Evolutionary conservation across 2,797 vertebrate genomes (phyloP), one percentile per base, ranked within the genome.

Genomic region (Chaetodon trifasciatus): DNA sequence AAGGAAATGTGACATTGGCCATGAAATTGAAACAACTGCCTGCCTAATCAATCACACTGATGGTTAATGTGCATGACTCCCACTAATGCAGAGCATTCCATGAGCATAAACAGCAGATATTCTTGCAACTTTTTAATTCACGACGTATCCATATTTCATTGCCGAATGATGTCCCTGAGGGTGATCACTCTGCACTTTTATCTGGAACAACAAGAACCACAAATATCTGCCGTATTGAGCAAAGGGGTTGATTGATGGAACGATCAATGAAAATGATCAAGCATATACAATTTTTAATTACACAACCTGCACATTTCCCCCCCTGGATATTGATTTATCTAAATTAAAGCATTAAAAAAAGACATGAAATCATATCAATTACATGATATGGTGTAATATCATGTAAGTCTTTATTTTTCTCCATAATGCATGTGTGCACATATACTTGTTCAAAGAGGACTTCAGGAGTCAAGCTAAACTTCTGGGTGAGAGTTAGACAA

Each of bases 1-100:
- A 88, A 81, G 78, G 86, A 91, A 94, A 91, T 90, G 88, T 86
- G 89, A 93, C 90, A 91, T 87, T 90, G 90, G 92, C 83, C 88
- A 88, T 89, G 88, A 92, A 90, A 93, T 88, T 91, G 87, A 91
- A 88, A 88, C 84, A 92, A 91, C 82, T 86, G 79, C 74, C 76
- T 53, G 74, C 84, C 78, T 88, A 87, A 93, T 93, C 91, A 84
- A 91, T 94, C 89, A 90, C 82, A 86, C 55, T 87, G 81, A 89
- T 83, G 82, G 78, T 82, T 82, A 89, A 86, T 78, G 87, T 86
- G 85, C 84, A 85, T 65, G 40, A 76, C 77, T 82, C 64, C 72
- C 85, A 76, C 65, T 28, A n/a, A 76, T 47, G 79, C 84, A 66
- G 70, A 77, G 72, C 68, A 19, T 82, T 78, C 61, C 69, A 35